These are phyloP conservation scores for Ornithoptera alexandrae DNA, from an alignment of 2,888 invertebrate species.

Conservation along the genomic window DNA sequence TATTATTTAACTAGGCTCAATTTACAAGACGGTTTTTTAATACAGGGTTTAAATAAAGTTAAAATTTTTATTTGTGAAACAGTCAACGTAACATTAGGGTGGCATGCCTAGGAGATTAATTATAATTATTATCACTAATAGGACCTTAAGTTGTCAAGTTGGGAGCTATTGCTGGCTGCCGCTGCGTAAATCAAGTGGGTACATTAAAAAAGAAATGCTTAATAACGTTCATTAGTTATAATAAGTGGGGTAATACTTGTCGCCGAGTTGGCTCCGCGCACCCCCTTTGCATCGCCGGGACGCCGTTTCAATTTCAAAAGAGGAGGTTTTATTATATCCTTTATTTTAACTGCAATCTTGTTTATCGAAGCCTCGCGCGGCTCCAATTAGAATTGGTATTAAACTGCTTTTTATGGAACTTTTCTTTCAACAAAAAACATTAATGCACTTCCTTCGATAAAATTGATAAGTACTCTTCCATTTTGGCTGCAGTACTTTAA, in stretches of 20 bases:
- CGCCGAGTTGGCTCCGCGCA: slow-evolving; percentile 27
- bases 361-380: slow-evolving; percentile 10
- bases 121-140: slow-evolving; percentile 18
- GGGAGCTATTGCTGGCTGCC: slow-evolving; percentile 2
- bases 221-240: slow-evolving; percentile 29
- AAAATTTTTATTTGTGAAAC: too few relatives aligned
- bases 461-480: too few relatives aligned
- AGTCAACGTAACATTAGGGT: too few relatives aligned
- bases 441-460: too few relatives aligned
- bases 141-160: slow-evolving; percentile 20
- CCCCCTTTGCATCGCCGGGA: slow-evolving; percentile 15
- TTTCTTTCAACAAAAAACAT: too few relatives aligned
- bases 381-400: not conserved
- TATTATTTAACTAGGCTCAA: too few relatives aligned
- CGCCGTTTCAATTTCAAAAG: slow-evolving; percentile 15
- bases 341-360: slow-evolving; percentile 23
- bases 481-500: too few relatives aligned
- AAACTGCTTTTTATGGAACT: too few relatives aligned
- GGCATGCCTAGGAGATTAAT: not conserved
- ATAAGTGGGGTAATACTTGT: slow-evolving; percentile 28
- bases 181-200: slow-evolving; percentile 15
- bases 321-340: slow-evolving; percentile 21
- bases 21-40: too few relatives aligned
- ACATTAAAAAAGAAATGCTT: slow-evolving; percentile 24
- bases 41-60: too few relatives aligned